Conservation (phyloP, 2,797 vertebrate genomes). For the Anguilla pacifica region DNA sequence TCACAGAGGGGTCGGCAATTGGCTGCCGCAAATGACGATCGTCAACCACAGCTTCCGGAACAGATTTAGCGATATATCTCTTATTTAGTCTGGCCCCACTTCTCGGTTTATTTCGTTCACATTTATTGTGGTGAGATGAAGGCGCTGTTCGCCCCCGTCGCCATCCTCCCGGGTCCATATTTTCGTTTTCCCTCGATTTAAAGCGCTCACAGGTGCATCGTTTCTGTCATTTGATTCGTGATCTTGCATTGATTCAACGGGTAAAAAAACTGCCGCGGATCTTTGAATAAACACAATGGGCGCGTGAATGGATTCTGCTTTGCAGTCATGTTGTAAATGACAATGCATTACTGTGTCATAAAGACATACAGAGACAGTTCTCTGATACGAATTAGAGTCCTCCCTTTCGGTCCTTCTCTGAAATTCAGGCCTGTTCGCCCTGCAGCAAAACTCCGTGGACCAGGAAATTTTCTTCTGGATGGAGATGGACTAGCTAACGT, state of each 20-base stretch:
- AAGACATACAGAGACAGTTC: background rate
- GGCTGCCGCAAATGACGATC: background rate
- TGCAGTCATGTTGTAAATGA: background rate
- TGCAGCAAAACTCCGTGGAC: background rate
- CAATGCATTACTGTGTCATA: background rate
- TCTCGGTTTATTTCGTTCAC: background rate
- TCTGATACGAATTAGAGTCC: too few relatives aligned
- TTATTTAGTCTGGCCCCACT: background rate
- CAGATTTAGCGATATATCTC: background rate
- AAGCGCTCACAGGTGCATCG: background rate
- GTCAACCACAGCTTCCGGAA: background rate
- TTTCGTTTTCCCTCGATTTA: background rate
- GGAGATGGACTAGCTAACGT: background rate
- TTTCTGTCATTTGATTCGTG: background rate
- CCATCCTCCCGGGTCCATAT: background rate
- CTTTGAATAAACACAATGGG: conserved; percentile 1
- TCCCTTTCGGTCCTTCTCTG: too few relatives aligned
- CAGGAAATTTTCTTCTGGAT: too few relatives aligned
- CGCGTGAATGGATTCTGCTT: background rate
- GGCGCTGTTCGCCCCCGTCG: background rate
- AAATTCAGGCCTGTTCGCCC: too few relatives aligned
- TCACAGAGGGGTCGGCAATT: conserved; percentile 50
- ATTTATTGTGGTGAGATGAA: background rate
- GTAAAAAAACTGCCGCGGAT: background rate
- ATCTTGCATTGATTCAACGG: background rate